These are phyloP conservation scores for Zenarchopterus dispar DNA, from an alignment of 2,797 vertebrate species.

Conservation along the genomic window DNA sequence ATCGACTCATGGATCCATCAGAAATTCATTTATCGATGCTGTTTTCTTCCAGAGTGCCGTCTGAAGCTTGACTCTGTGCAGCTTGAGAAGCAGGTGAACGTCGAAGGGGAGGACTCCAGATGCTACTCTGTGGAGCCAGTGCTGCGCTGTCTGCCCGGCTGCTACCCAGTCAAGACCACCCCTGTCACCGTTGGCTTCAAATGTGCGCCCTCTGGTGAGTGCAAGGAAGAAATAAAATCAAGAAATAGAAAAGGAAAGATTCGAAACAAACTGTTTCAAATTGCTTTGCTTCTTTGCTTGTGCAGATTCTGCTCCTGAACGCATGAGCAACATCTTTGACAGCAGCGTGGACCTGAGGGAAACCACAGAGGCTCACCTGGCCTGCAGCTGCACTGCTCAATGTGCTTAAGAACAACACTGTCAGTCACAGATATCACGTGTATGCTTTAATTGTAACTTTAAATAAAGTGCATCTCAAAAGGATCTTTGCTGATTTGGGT, in stretches of 20 bases:
- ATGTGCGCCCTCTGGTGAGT: conserved; percentile 78
- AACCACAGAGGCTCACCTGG: conserved; percentile 67
- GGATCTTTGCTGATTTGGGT: neutral
- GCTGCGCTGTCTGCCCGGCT: conserved; percentile 77
- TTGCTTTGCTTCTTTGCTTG: conserved; percentile 3
- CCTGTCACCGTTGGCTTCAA: conserved; percentile 73
- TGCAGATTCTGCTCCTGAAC: conserved; percentile 50
- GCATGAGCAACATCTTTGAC: conserved; percentile 39
- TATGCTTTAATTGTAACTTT: conserved; percentile 27
- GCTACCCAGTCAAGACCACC: conserved; percentile 68
- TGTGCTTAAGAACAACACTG: conserved; percentile 57
- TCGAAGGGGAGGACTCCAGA: conserved; percentile 67
- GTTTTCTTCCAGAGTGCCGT: conserved; percentile 67
- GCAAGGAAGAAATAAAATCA: neutral
- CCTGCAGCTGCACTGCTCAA: conserved; percentile 74
- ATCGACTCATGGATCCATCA: neutral
- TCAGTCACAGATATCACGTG: conserved; percentile 9
- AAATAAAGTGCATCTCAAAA: conserved; percentile 53
- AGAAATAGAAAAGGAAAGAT: neutral
- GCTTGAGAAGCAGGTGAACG: conserved; percentile 64
- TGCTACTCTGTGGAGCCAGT: conserved; percentile 83
- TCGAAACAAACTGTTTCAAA: neutral
- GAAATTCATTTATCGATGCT: neutral
- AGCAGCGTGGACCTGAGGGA: conserved; percentile 72
- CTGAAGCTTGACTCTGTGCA: conserved; percentile 76